Evolutionary conservation across 2,797 vertebrate genomes (phyloP), one percentile per base, ranked within the genome.

Genomic region (Labroides dimidiatus): DNA sequence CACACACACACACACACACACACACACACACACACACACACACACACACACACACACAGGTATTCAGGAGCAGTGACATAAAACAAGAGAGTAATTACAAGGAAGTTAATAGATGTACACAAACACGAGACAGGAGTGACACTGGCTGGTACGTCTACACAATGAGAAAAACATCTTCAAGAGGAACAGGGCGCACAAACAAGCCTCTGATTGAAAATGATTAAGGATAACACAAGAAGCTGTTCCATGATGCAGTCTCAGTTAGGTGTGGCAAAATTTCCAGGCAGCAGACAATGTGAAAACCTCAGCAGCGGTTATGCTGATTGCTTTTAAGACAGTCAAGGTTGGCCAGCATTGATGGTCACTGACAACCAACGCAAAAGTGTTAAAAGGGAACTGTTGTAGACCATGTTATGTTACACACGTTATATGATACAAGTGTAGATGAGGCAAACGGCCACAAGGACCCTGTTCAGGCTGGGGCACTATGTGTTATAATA

Each of bases 181-280:
- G 20, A 67, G 9, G 13, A 10, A 59, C 6, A 3, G 2, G 2
- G 58, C 12, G 41, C 33, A 53, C 30, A 27, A 44, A 63, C 6
- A 55, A 9, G 54, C 12, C 58, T 69, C 52, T 71, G 63, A 67
- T 64, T 63, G 69, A 78, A 59, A 63, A 63, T 76, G 53, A 71
- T 57, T 56, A 68, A 74, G 39, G 33, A 64, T 8, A 62, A 67
- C 69, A 54, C 12, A 54, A n/a, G 54, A 53, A 60, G 48, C 51
- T 70, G 53, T 68, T 33, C 37, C 64, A 76, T 69, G 54, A 33
- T 50, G 41, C 45, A 41, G 50, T 73, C 77, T 72, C 54, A 74
- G 47, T 65, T 67, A 71, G 61, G 54, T 76, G 37, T 64, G 59
- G 76, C 45, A 69, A 54, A 71, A 78, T 61, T 57, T 63, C 20